These are phyloP conservation scores for Cheumatopsyche charites DNA, from an alignment of 1,140 invertebrate species.

Conservation along the genomic window DNA sequence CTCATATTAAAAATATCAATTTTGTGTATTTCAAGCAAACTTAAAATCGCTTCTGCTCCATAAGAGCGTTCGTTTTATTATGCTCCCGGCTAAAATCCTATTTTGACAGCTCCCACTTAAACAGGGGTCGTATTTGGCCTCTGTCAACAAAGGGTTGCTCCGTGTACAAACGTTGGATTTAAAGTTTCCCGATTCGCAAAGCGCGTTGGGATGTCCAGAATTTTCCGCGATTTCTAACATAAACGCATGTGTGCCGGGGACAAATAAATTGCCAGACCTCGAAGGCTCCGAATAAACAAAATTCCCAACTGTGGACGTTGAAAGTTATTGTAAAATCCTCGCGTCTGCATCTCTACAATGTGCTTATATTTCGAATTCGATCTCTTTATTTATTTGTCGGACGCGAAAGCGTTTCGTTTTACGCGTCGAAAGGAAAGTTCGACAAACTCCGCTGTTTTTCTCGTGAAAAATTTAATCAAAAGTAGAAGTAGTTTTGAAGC, in stretches of 20 bases:
- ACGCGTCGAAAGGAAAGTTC: no score
- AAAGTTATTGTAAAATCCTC: neutral
- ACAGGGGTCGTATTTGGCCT: neutral
- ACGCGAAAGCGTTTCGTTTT: no score
- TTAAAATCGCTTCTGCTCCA: no score
- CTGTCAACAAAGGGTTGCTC: conserved; percentile 4
- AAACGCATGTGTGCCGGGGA: neutral
- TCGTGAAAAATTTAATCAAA: neutral
- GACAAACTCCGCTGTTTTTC: neutral
- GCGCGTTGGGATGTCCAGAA: neutral
- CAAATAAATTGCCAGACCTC: neutral
- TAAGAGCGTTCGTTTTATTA: no score
- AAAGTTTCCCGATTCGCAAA: conserved; percentile 8
- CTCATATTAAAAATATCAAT: no score
- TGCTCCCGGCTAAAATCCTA: neutral
- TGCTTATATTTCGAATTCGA: no score
- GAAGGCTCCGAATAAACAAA: neutral
- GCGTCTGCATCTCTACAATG: neutral
- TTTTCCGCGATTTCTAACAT: neutral
- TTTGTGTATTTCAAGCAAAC: no score
- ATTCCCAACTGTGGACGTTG: neutral
- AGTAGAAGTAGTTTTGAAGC: neutral
- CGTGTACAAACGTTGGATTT: conserved; percentile 11
- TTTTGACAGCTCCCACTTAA: conserved; percentile 9
- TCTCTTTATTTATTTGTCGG: no score